Base-by-base conservation (phyloP, 1,140 invertebrate genomes). In the Ericerus pela region DNA sequence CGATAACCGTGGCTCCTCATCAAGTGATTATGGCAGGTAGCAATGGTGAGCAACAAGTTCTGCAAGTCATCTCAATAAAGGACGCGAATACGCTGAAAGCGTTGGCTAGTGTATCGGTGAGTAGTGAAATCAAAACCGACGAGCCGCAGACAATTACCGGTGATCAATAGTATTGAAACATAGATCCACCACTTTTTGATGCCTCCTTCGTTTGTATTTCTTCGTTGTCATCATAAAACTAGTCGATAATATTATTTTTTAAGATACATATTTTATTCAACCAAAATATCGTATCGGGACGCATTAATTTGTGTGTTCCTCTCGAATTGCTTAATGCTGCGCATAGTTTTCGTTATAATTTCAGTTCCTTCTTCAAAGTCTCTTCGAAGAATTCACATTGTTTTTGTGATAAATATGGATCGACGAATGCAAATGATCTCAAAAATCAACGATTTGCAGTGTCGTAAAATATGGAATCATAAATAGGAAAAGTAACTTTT, bases 51-150 rank as follows among this genome's bases (percentile, higher is more conserved):
- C 79, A 81, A 37, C 84, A 86, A 69, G 82, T 85, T 57, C 56
- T 57, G 55, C 84, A 88, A 69, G 84, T 88, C 58, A 77, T 88
- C 61, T 85, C 83, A 52, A 72, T 86, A 31, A 88, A 88, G 69
- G 84, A 88, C 68, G 82, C 82, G 57, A 83, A 82, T 52, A 79
- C 79, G 37, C 74, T 87, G 37, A 83, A 57, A 29, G 51, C 56
- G 14, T 2, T 51, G 18, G 51, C 53, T 38, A 51, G 56, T 3
- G 56, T 38, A 16, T 38, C 36, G 36, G 36, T 38, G 14, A 38
- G 20, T 38, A 38, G 4, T n/a, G 36, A 38, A 38, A 38, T 38
- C 36, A 38, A 38, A 38, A 38, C 36, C 14, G 36, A 38, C 14
- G 36, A 38, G 20, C 36, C 36, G 36, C 36, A 38, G 36, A 38